These are phyloP conservation scores for Cossypha dichroa DNA, from an alignment of 2,797 vertebrate genomes.

Conservation along the genomic window DNA sequence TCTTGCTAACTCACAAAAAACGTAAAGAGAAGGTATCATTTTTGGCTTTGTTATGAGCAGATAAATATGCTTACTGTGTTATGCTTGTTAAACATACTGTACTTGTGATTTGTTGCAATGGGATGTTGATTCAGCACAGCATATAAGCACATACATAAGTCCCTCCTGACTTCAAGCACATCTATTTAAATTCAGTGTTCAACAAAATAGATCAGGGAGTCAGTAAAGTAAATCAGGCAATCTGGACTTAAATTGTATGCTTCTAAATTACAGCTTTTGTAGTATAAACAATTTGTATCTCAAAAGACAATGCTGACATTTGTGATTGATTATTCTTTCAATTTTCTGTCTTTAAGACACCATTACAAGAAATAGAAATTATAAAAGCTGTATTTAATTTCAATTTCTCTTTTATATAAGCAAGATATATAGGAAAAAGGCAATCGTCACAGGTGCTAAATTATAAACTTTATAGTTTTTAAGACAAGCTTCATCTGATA, in stretches of 20 bases:
- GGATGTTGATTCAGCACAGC: conserved; percentile 20
- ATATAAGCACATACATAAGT: neutral
- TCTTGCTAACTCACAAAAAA: conserved; percentile 44
- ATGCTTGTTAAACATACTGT: conserved; percentile 56
- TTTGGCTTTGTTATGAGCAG: conserved; percentile 48
- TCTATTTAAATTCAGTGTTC: conserved; percentile 7
- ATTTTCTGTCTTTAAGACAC: neutral
- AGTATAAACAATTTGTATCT: neutral
- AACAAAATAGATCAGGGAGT: neutral
- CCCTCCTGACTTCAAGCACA: neutral
- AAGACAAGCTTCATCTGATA: neutral
- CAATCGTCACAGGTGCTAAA: neutral
- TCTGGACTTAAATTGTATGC: neutral
- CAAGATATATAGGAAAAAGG: neutral
- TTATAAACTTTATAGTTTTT: neutral
- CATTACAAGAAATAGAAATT: neutral
- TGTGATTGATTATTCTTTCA: neutral
- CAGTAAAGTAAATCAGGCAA: conserved; percentile 23
- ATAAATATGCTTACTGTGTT: conserved; percentile 64
- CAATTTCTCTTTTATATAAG: neutral
- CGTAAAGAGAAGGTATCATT: neutral
- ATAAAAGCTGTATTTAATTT: neutral
- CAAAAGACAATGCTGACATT: neutral
- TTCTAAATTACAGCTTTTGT: neutral
- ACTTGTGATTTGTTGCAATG: conserved; percentile 22